Evolutionary conservation across 2,888 invertebrate species (phyloP).

Genomic region (Nymphalis polychloros): DNA sequence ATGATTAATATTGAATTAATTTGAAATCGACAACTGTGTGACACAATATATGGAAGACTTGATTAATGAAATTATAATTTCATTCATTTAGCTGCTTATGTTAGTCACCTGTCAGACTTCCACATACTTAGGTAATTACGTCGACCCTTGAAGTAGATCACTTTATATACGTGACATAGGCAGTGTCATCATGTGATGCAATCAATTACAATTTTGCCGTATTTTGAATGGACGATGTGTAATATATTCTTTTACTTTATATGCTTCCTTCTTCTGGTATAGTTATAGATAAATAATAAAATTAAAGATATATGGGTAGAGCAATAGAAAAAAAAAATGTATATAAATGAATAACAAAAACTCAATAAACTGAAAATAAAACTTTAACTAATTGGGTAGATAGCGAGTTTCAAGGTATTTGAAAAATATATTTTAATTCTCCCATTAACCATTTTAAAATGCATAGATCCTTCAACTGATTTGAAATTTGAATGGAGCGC

Average conservation of each 20-base stretch:
- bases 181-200: constrained; percentile 17
- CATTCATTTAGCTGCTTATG: constrained; percentile 7
- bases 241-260: not conserved
- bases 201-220: not conserved
- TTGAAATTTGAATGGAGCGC: too few species aligned
- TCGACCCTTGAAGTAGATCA: not conserved
- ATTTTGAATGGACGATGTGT: too few species aligned
- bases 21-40: not conserved
- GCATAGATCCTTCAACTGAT: too few species aligned
- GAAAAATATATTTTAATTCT: too few species aligned
- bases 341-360: too few species aligned
- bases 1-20: too few species aligned
- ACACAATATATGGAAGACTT: not conserved
- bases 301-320: too few species aligned
- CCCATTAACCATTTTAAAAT: too few species aligned
- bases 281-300: not conserved
- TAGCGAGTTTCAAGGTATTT: too few species aligned
- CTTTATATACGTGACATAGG: not conserved
- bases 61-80: constrained; percentile 18
- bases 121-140: not conserved
- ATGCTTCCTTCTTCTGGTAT: not conserved
- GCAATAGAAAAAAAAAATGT: too few species aligned
- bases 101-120: constrained; percentile 9
- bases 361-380: too few species aligned
- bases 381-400: too few species aligned